Evolutionary conservation across 2,888 invertebrate genomes (phyloP).

Genomic region (Muschampia staudingeri): DNA sequence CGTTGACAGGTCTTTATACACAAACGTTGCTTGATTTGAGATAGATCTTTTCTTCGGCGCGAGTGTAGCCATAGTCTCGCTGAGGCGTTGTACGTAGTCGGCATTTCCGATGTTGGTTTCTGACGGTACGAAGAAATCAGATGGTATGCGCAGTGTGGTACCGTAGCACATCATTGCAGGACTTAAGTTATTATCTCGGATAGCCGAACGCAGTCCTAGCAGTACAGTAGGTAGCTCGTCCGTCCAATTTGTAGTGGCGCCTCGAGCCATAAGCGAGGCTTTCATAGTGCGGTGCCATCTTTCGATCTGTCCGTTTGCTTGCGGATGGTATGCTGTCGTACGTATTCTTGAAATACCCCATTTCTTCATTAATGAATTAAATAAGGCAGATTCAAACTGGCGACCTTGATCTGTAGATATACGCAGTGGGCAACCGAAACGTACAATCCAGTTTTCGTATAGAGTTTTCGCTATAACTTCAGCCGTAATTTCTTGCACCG

Average conservation of each 20-base stretch:
- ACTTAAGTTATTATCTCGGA: not conserved
- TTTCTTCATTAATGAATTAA: too few species aligned
- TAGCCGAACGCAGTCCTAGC: not conserved
- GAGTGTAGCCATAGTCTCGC: not conserved
- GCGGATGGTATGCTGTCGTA: not conserved
- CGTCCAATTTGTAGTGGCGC: not conserved
- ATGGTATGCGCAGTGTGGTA: not conserved
- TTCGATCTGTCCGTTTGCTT: not conserved
- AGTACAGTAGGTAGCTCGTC: not conserved
- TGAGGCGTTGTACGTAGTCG: not conserved
- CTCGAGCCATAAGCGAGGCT: not conserved
- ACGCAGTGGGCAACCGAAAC: too few species aligned
- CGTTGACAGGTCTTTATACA: slow-evolving; percentile 35
- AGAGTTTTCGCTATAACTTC: not conserved
- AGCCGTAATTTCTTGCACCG: slow-evolving; percentile 2
- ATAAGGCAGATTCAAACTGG: too few species aligned
- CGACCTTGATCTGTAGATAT: too few species aligned
- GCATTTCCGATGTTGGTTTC: not conserved
- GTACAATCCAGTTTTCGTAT: not conserved
- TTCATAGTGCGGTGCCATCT: not conserved
- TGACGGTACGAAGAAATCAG: not conserved
- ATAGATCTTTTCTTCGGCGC: not conserved
- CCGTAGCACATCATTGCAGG: not conserved
- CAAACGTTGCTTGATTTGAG: not conserved
- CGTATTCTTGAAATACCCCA: not conserved